Evolutionary conservation across 2,888 invertebrate species (phyloP).

Genomic region (Hirtodrosophila cameraria): DNA sequence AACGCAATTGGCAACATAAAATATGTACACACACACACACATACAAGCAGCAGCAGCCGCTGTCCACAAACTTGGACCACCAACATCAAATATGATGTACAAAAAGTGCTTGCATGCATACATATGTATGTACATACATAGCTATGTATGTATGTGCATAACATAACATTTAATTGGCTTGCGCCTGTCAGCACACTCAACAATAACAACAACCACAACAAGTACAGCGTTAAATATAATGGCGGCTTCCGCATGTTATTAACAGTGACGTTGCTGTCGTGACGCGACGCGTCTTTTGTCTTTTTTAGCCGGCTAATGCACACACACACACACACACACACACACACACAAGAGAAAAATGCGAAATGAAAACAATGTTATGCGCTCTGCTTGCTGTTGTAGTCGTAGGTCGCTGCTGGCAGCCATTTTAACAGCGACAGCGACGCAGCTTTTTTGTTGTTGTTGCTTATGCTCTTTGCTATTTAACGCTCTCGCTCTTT

Average conservation of each 20-base stretch:
- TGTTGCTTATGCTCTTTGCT: background rate
- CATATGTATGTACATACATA: constrained; percentile 4
- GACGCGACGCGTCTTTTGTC: too few relatives aligned
- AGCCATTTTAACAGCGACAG: constrained; percentile 48
- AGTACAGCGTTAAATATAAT: constrained; percentile 9
- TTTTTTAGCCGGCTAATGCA: constrained; percentile 33
- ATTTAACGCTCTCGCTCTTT: constrained; percentile 10
- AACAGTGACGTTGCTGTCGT: constrained; percentile 58
- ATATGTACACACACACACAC: constrained; percentile 21
- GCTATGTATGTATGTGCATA: constrained; percentile 10
- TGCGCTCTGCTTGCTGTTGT: constrained; percentile 26
- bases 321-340: constrained; percentile 7
- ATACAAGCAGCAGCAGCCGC: background rate
- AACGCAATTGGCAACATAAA: constrained; percentile 43
- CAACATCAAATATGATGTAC: constrained; percentile 29
- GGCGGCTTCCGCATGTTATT: constrained; percentile 60
- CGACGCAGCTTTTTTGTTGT: constrained; percentile 6
- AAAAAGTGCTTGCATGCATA: background rate
- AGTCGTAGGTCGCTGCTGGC: constrained; percentile 46
- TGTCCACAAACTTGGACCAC: background rate
- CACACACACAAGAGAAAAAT: constrained; percentile 1
- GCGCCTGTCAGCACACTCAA: constrained; percentile 29
- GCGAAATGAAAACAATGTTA: constrained; percentile 20
- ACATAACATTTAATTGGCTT: constrained; percentile 52
- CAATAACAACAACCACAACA: too few relatives aligned